These are phyloP conservation scores for Tenrec ecaudatus DNA, from an alignment of 2,113 vertebrate genomes.

Conservation along the genomic window DNA sequence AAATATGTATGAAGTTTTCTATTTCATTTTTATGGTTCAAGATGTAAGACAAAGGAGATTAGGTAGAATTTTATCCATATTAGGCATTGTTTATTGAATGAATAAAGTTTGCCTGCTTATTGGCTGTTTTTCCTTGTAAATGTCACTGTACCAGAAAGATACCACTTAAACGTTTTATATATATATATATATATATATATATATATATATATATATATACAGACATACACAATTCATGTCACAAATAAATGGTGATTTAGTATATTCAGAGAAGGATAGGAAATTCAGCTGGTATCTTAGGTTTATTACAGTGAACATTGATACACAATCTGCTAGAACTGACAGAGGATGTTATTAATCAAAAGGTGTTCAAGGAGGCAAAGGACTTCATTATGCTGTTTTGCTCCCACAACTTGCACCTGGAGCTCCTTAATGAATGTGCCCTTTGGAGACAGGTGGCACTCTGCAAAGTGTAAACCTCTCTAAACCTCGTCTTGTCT, in stretches of 20 bases:
- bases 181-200: no score
- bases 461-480: conserved; percentile 62
- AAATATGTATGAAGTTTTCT: conserved; percentile 13
- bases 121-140: conserved; percentile 47
- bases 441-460: conserved; percentile 49
- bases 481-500: conserved; percentile 51
- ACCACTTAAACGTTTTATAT: not conserved
- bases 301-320: not conserved
- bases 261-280: conserved; percentile 25
- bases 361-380: conserved; percentile 42
- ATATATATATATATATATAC: not conserved
- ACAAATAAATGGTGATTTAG: conserved; percentile 32
- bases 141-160: conserved; percentile 9
- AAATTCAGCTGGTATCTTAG: conserved; percentile 1
- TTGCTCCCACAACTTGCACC: conserved; percentile 21
- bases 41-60: conserved; percentile 33
- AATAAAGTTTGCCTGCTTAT: conserved; percentile 26
- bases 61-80: conserved; percentile 57
- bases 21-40: conserved; percentile 45
- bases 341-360: conserved; percentile 71
- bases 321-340: conserved; percentile 34
- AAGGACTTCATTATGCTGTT: conserved; percentile 64
- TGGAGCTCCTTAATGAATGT: conserved; percentile 22
- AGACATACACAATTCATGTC: conserved; percentile 19
- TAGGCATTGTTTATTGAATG: conserved; percentile 45